Conservation (phyloP, 2,888 invertebrate species). For the Drosophila yooni region DNA sequence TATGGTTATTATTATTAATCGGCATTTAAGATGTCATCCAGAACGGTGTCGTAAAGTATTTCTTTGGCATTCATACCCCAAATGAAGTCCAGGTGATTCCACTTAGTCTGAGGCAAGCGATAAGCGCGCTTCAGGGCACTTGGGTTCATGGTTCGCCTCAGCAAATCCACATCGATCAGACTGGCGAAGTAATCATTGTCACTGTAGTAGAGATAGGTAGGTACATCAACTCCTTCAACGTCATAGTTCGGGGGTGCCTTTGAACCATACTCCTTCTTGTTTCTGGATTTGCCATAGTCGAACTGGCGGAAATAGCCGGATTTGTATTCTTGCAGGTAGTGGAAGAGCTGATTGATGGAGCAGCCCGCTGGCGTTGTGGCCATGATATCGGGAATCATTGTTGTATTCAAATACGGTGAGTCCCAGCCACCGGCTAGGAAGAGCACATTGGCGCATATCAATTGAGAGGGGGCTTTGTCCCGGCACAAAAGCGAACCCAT, state of each 20-base stretch:
- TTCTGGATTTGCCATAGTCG: constrained; percentile 70
- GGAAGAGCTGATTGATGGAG: constrained; percentile 74
- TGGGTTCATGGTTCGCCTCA: constrained; percentile 55
- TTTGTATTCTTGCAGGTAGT: constrained; percentile 78
- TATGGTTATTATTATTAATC: constrained; percentile 36
- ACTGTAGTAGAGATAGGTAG: constrained; percentile 75
- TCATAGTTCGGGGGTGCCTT: constrained; percentile 63
- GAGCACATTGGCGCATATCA: constrained; percentile 64
- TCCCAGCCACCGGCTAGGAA: constrained; percentile 72
- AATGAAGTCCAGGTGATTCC: constrained; percentile 79
- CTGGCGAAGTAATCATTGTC: constrained; percentile 79
- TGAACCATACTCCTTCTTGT: constrained; percentile 63
- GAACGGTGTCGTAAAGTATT: constrained; percentile 66
- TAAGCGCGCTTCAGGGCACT: constrained; percentile 62
- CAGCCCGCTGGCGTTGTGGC: constrained; percentile 78
- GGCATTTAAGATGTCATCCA: constrained; percentile 65
- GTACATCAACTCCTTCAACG: constrained; percentile 63
- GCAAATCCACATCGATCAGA: constrained; percentile 75
- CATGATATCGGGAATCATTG: constrained; percentile 76
- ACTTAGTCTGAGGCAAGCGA: constrained; percentile 67
- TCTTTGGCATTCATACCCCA: constrained; percentile 73
- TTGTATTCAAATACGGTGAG: constrained; percentile 67
- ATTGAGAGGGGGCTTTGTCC: constrained; percentile 56
- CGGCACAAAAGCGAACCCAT: constrained; percentile 61
- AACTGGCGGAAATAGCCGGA: constrained; percentile 70